Evolutionary conservation across 1,140 invertebrate genomes (phyloP), one percentile per base, ranked within the genome.

Genomic region (Lepidurus packardi): DNA sequence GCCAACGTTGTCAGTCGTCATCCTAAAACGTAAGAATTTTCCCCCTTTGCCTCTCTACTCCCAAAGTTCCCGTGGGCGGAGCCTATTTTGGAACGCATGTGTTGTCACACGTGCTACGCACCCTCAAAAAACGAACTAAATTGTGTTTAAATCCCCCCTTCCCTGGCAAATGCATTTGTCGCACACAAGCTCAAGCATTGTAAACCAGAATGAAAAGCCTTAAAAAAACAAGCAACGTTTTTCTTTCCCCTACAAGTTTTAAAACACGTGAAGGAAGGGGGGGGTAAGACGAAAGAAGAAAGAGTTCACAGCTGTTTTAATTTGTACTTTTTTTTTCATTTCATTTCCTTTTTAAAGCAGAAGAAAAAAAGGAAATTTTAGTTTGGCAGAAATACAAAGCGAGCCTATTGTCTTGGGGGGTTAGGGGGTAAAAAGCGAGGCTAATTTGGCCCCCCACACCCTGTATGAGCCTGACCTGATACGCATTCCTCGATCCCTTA

Each of bases 211-310:
- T 65, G 13, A n/a, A 65, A 65, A 8, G 21, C 53, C 7, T 65
- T 65, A n/a, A 65, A 65, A 65, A 65, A 65, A 65, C 53, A 65
- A 65, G 53, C 53, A 65, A 16, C 53, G 53, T 13, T 65, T 65
- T 65, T 65, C 13, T 65, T 65, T 65, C 53, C 53, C 53, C 53
- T 21, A 65, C 53, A 65, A 65, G 16, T 21, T 21, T 16, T 16
- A 13, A 21, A 65, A 65, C 53, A 65, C 53, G 53, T 65, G 53
- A 65, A 65, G 34, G n/a, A n/a, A n/a, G n/a, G n/a, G n/a, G 34
- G 34, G 3, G 34, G 34, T 34, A 34, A 34, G 34, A 34, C 34
- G 34, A n/a, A 65, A 21, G 53, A 65, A 16, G 16, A 65, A 34
- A 34, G 16, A 1, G 16, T 65, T 21, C 53, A n/a, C 53, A 65